Conservation (phyloP, 92 coral and sea anemone genomes). For the Blastomussa wellsi region DNA sequence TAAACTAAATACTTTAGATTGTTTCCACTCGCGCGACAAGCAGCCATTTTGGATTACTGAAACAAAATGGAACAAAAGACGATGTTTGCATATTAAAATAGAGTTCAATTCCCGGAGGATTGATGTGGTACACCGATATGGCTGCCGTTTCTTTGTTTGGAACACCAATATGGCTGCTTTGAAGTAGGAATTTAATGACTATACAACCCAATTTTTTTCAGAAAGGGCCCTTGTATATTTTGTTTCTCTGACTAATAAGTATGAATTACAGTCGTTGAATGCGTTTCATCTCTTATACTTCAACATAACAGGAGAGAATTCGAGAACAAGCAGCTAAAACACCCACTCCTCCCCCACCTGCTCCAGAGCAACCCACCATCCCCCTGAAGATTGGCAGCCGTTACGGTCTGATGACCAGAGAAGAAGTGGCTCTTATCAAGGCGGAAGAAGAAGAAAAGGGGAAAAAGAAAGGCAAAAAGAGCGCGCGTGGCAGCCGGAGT, state of each 20-base stretch:
- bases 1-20: no score
- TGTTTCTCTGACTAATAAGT: background rate
- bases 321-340: constrained; percentile 78
- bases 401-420: constrained; percentile 91
- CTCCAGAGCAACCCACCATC: constrained; percentile 71
- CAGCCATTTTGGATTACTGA: no score
- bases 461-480: constrained; percentile 89
- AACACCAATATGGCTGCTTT: no score
- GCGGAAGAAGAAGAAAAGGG: constrained; percentile 96
- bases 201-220: no score
- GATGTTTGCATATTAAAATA: no score
- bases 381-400: constrained; percentile 92
- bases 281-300: background rate
- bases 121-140: no score
- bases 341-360: constrained; percentile 95
- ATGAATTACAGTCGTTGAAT: background rate
- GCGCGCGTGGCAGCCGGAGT: constrained; percentile 75
- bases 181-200: no score
- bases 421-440: constrained; percentile 84
- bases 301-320: constrained; percentile 56
- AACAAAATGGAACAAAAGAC: no score
- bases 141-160: no score
- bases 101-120: no score
- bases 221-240: background rate
- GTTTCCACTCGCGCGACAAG: no score